phyloP scores from a whole-genome alignment of 2,797 vertebrate species.

The Peromyscus nudipes region DNA sequence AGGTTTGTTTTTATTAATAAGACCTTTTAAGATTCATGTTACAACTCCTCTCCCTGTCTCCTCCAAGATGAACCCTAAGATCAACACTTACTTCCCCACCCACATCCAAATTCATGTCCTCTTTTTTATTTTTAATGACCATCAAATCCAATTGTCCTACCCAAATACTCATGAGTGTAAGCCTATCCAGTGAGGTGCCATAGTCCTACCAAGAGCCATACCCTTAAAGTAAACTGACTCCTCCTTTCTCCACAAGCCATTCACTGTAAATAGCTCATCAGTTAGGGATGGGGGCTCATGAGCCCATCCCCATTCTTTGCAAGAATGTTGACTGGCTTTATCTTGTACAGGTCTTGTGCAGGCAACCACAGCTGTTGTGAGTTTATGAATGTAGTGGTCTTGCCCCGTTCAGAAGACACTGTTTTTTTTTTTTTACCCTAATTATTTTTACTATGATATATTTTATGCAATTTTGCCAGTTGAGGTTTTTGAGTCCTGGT shows the following conservation, averaged over 20 bases:
- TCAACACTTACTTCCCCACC: background rate
- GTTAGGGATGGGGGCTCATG: no score
- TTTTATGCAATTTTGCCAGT: background rate
- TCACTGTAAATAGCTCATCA: background rate
- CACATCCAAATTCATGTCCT: background rate
- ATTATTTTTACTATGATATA: background rate
- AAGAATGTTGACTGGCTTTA: background rate
- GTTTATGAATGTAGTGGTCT: background rate
- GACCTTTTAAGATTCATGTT: no score
- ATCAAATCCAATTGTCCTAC: background rate
- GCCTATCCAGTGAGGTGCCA: no score
- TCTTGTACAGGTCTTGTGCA: background rate
- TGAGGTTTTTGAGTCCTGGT: conserved; percentile 2
- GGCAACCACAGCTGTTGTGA: no score
- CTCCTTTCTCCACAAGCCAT: background rate
- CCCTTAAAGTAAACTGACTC: background rate
- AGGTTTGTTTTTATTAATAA: no score
- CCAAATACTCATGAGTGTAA: background rate
- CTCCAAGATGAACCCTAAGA: background rate
- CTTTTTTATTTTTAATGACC: background rate
- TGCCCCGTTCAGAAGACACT: background rate
- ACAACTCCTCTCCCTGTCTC: no score
- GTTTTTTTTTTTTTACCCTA: background rate
- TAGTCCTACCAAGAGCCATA: background rate
- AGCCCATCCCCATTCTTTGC: background rate